Evolutionary conservation across 2,113 vertebrate genomes (phyloP), one percentile per base, ranked within the genome.

Genomic region (Smithornis capensis): DNA sequence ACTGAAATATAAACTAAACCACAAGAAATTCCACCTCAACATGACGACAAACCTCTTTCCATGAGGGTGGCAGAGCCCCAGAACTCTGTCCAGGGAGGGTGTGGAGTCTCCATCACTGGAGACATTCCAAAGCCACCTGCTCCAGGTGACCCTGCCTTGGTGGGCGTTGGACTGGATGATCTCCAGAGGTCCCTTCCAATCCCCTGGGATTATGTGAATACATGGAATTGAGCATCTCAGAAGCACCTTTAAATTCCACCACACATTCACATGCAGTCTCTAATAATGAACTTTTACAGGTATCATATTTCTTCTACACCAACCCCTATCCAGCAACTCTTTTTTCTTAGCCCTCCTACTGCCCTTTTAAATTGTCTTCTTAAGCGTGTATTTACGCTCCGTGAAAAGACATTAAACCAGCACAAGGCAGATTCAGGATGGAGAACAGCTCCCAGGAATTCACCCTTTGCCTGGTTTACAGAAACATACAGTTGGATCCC

Each of bases 361-460:
- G 29, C 5, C 31, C 90, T 92, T 85, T 2, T 4, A 69, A 50
- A 33, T 8, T 69, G 68, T 45, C 84, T 44, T 31, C 38, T 71
- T 35, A 64, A 64, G 25, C 70, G n/a, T 1, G 1, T 9, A 47
- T 23, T 60, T 73, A 50, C 6, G 14, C 79, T 38, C 10, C 38
- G 81, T 71, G 40, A 17, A 23, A 78, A 84, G 69, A 6, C 60
- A 24, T 33, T 18, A 57, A 3, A 50, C 3, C 60, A 85, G 67
- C 70, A 77, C 50, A 15, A 80, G 68, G 12, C 76, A 95, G 57
- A 60, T 16, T 73, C 23, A 3, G 63, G 87, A 77, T 87, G 35
- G 31, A 44, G 70, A 56, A 93, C 90, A 82, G 87, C 35, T 90
- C 92, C 92, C 75, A 35, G 15, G 84, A 91, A 95, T 67, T 78